Base-by-base conservation (phyloP, 2,797 vertebrate species). In the Hozukius guyotensis region DNA sequence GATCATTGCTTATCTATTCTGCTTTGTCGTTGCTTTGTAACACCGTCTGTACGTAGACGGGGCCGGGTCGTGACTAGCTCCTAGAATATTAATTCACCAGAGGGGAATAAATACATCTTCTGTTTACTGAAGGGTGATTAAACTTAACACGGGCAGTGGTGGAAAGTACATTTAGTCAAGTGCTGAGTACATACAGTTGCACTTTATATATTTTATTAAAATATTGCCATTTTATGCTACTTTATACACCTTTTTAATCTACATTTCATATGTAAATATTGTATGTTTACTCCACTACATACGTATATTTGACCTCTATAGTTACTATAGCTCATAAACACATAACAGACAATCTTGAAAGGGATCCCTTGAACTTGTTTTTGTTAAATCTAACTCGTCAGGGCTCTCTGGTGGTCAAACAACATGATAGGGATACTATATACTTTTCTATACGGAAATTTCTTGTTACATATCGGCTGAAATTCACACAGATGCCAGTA, bases 1-100 rank as follows among this genome's bases (percentile, higher is more conserved):
- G 77, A 83, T 73, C 32, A 31, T 67, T 80, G 86, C 88, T 87
- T 67, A 74, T 75, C 75, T 83, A 70, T 82, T 83, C 85, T 87
- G 92, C 90, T 88, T 75, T 86, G 79, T 87, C 81, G 24, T 60
- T 80, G 90, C 90, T 91, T 86, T 74, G 69, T 91, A 93, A 93
- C 89, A 79, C 61, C 69, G 53, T 73, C 80, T 88, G 70, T 79
- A 16, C 8, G 6, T 82, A 77, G 68, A 82, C 72, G 10, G 76
- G 87, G 73, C 84, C 46, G n/a, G 76, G 84, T 24, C 56, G 16
- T 25, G 76, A 73, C 83, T 69, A 66, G 70, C 55, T 80, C 38
- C 55, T 62, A n/a, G 29, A 77, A 13, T 64, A 68, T 25, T 4
- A 59, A 62, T 72, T 67, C 4, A 71, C 12, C 31, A 46, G 14